phyloP scores from a whole-genome alignment of 2,888 invertebrate genomes.

The Helleia helle region DNA sequence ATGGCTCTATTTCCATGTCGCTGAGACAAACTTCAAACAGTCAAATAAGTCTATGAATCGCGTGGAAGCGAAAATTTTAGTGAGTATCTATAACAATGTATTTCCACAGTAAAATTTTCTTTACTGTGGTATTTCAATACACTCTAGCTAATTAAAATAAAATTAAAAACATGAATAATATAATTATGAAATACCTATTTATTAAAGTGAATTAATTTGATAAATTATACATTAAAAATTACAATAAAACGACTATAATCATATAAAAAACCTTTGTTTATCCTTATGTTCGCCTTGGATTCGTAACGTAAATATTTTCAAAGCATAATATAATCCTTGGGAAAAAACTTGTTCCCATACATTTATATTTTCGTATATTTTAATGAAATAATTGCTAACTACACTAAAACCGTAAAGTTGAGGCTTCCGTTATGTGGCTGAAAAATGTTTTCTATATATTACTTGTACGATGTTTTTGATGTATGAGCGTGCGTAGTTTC shows the following conservation, averaged over 20 bases:
- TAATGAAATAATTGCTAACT: constrained; percentile 5
- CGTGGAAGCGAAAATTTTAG: too few species aligned
- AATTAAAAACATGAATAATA: not conserved
- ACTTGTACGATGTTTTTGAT: too few species aligned
- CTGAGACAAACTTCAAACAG: too few species aligned
- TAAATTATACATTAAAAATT: constrained; percentile 4
- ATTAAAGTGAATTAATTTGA: not conserved
- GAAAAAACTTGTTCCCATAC: constrained; percentile 7
- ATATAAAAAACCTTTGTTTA: not conserved
- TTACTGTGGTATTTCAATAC: too few species aligned
- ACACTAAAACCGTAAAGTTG: not conserved
- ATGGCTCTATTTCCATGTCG: too few species aligned
- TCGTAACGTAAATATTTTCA: constrained; percentile 2
- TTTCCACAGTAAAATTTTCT: too few species aligned
- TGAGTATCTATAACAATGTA: too few species aligned
- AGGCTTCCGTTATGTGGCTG: too few species aligned
- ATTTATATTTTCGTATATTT: not conserved
- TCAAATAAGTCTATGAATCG: too few species aligned
- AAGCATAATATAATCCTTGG: constrained; percentile 6
- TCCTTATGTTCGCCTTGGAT: constrained; percentile 5
- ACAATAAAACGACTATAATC: not conserved
- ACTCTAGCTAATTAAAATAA: not conserved
- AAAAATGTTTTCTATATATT: too few species aligned
- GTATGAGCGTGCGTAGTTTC: too few species aligned
- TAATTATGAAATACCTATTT: not conserved